phyloP scores from a whole-genome alignment of 2,888 invertebrate genomes.

The Ectobius pallidus region DNA sequence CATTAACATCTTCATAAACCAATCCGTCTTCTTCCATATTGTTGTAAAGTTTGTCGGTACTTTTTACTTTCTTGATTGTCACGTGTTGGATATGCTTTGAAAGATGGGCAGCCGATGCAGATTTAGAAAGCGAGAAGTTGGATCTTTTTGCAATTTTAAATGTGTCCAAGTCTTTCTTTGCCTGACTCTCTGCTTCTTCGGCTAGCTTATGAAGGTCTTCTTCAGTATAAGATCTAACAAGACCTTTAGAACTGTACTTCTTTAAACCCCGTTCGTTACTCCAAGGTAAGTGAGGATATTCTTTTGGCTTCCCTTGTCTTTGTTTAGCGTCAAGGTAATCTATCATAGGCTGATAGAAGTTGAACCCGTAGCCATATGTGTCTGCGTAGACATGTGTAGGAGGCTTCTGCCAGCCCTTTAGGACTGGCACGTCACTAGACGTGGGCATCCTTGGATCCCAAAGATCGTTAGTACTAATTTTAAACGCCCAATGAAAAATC shows the following conservation, averaged over 20 bases:
- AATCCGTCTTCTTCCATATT: constrained; percentile 54
- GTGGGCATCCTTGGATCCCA: constrained; percentile 6
- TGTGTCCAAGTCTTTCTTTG: constrained; percentile 66
- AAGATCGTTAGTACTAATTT: background rate
- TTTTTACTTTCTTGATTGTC: constrained; percentile 15
- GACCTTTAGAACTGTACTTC: constrained; percentile 69
- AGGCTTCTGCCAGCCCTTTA: constrained; percentile 59
- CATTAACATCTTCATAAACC: constrained; percentile 58
- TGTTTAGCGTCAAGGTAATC: constrained; percentile 79
- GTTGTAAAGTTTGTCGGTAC: constrained; percentile 36
- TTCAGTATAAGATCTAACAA: constrained; percentile 68
- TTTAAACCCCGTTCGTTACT: constrained; percentile 71
- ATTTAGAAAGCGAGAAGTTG: constrained; percentile 39
- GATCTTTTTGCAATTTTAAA: constrained; percentile 57
- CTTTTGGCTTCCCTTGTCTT: constrained; percentile 58
- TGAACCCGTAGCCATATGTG: constrained; percentile 83
- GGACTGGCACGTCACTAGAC: constrained; percentile 18
- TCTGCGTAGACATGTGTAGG: constrained; percentile 76
- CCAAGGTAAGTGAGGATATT: constrained; percentile 75
- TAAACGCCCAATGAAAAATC: background rate
- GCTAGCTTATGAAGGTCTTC: constrained; percentile 71
- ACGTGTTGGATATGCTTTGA: constrained; percentile 37
- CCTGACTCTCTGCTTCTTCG: constrained; percentile 69
- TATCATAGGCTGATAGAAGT: constrained; percentile 87
- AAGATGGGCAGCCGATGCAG: constrained; percentile 41